A percentile compares a stretch with the other conserved stretches of the same genome.
phyloP scores from a whole-genome alignment of 1,140 invertebrate genomes.

The Cydia strobilella region DNA sequence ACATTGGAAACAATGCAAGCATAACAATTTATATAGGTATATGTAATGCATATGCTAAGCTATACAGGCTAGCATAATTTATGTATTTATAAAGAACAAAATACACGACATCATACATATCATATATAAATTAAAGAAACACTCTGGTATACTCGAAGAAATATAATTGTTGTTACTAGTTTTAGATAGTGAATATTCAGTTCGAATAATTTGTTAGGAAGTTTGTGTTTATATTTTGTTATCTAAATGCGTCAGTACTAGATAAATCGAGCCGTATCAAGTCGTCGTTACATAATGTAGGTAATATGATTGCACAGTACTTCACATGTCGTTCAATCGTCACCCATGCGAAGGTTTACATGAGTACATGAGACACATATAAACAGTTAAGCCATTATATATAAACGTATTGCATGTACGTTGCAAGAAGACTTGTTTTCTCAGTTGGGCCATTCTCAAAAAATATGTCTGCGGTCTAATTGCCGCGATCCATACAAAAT shows the following conservation, averaged over 20 bases:
- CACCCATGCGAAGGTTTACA: not conserved
- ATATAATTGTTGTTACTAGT: constrained; percentile 46
- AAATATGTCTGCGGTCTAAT: no score
- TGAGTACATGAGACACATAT: not conserved
- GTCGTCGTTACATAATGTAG: constrained; percentile 2
- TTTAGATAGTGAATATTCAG: constrained; percentile 55
- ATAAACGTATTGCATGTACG: not conserved
- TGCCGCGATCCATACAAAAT: no score
- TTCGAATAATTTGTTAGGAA: constrained; percentile 31
- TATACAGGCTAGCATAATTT: constrained; percentile 57
- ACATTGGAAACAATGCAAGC: constrained; percentile 78
- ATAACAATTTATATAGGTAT: constrained; percentile 67
- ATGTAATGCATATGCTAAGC: constrained; percentile 68
- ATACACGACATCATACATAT: constrained; percentile 52
- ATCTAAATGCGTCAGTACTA: constrained; percentile 23
- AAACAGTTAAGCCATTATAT: not conserved
- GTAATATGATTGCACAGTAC: not conserved
- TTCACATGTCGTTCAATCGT: not conserved
- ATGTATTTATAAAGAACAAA: constrained; percentile 52
- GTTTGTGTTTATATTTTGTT: not conserved
- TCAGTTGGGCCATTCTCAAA: no score
- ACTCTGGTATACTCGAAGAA: constrained; percentile 38
- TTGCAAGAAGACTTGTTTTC: not conserved
- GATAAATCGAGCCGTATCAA: not conserved
- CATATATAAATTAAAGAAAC: constrained; percentile 51